Evolutionary conservation across 2,113 vertebrate species (phyloP), one percentile per base, ranked within the genome.

Genomic region (Todiramphus chloris): DNA sequence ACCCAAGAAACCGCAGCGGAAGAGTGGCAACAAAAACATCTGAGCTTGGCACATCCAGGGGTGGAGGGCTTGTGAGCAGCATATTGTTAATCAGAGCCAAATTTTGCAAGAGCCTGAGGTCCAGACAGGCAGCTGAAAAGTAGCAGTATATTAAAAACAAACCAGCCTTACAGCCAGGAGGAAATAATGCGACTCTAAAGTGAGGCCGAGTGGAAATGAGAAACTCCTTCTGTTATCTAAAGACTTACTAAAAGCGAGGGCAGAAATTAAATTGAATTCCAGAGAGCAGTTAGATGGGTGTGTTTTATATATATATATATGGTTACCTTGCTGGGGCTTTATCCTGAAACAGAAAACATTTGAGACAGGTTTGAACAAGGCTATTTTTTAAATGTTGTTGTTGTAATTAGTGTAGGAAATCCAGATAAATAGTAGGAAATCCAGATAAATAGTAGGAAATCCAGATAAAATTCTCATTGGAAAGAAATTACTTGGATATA

Each of bases 111-210:
- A 92, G 87, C 89, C 86, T 1, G 5, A 78, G 62, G 86, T 60
- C 68, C 53, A 87, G 73, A 69, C 70, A 92, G 28, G 62, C 53
- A 58, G n/a, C 24, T 53, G 62, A 78, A 94, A 89, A 76, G 69
- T 23, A 56, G 48, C 25, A 92, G 58, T 73, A 51, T 95, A 82
- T 89, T 90, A 95, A 96, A 91, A 73, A 58, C 77, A 95, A 92
- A 51, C 60, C 46, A 64, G 43, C 83, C 53, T 64, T 41, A 62
- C 66, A 69, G 70, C 69, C 74, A 66, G 79, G 63, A 93, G 81
- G 83, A 87, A 96, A 76, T 69, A 87, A 73, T 62, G 50, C 0
- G 0, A 68, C 44, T 50, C 51, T 48, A 8, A 91, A 91, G 43
- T 35, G 60, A 87, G 30, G 70, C 3, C 4, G 48, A 66, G 58